Base-by-base conservation (phyloP, 2,888 invertebrate genomes). In the Netelia inedita region DNA sequence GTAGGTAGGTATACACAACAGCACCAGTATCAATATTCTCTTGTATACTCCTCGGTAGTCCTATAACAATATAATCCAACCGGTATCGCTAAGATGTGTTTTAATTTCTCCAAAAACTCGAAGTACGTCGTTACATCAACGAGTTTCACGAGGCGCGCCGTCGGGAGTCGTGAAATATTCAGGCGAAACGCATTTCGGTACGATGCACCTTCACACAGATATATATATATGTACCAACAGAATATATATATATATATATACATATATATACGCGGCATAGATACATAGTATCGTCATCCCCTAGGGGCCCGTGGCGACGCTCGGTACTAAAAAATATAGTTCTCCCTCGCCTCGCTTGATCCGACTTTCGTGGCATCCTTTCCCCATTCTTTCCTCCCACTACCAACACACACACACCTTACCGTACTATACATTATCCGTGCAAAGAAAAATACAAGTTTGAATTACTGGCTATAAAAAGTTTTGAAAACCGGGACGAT, bases 401-500 rank as follows among this genome's bases (percentile, higher is more conserved):
- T 9, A 5, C 35, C 50, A 2, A 50, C 61, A 55, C 35, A 35
- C 55, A 57, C 14, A 10, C 59, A 61, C 43, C 61, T 59, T 14
- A 59, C 74, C 28, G 53, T 75, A 79, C 72, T 68, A 23, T 72
- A 35, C 35, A 76, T 82, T 68, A 76, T 66, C 53, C 8, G n/a
- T 6, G 23, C 10, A 68, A 55, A 59, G 55, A 75, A 80, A 69
- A 72, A 75, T 76, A 88, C 88, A 91, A 91, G 88, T 90, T 91
- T 90, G 89, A 91, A 88, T 92, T 91, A 92, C 89, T 87, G 88
- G 68, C 86, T 90, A 89, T 89, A 90, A 92, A 92, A 91, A 91
- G 86, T 92, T 92, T 82, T 89, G 89, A 86, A 91, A 88, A 88
- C 88, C 66, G 87, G 87, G 89, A 88, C 89, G 91, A 91, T 92